phyloP scores from a whole-genome alignment of 1,140 invertebrate species.

The Drosophila pandora region DNA sequence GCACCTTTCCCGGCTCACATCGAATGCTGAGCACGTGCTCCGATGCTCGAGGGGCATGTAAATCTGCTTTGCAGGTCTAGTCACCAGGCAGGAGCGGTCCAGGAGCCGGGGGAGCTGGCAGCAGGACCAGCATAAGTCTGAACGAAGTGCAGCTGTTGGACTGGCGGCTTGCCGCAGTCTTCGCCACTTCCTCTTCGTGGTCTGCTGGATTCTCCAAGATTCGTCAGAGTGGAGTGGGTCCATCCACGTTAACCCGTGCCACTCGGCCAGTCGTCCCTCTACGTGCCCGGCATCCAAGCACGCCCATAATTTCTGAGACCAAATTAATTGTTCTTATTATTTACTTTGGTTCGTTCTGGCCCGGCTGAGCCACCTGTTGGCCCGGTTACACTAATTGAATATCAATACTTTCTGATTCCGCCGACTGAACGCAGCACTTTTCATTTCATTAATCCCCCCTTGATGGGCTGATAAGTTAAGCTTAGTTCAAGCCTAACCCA shows the following conservation, averaged over 20 bases:
- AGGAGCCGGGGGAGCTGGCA: constrained; percentile 6
- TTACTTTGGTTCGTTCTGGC: constrained; percentile 39
- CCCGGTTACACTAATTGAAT: constrained; percentile 69
- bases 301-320: constrained; percentile 45
- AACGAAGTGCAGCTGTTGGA: constrained; percentile 55
- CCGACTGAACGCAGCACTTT: constrained; percentile 55
- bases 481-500: constrained; percentile 16
- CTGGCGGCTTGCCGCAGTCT: constrained; percentile 77
- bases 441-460: constrained; percentile 53
- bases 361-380: neutral
- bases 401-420: constrained; percentile 67
- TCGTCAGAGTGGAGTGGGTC: constrained; percentile 23
- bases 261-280: constrained; percentile 22
- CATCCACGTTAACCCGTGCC: constrained; percentile 60
- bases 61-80: constrained; percentile 59
- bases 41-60: constrained; percentile 46
- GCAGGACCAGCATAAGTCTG: constrained; percentile 59
- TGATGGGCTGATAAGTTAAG: constrained; percentile 50
- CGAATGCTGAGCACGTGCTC: constrained; percentile 62
- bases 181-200: constrained; percentile 80
- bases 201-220: constrained; percentile 52
- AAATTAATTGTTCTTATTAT: constrained; percentile 81
- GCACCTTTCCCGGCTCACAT: constrained; percentile 54
- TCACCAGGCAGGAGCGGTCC: constrained; percentile 30
- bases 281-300: constrained; percentile 34